phyloP scores from a whole-genome alignment of 1,140 invertebrate species.

The Drosophila obscura region DNA sequence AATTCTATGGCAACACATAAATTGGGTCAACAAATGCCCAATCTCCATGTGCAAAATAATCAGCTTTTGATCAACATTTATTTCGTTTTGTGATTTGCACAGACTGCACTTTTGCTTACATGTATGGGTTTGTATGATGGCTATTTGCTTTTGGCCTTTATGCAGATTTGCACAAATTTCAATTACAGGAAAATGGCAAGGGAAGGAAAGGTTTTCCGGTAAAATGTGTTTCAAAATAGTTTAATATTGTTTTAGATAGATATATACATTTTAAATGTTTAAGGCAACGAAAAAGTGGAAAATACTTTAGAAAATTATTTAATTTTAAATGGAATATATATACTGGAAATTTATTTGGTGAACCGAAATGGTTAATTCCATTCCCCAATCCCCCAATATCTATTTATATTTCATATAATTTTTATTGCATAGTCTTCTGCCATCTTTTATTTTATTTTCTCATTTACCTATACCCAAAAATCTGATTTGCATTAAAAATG shows the following conservation, averaged over 20 bases:
- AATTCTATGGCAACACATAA: constrained; percentile 1
- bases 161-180: constrained; percentile 56
- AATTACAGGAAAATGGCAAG: constrained; percentile 29
- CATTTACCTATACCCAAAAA: no score
- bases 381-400: no score
- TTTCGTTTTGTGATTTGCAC: constrained; percentile 37
- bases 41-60: constrained; percentile 57
- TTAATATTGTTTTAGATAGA: constrained; percentile 37
- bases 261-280: neutral
- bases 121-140: neutral
- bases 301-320: no score
- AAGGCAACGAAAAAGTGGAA: no score
- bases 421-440: no score
- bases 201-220: constrained; percentile 37
- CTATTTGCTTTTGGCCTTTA: constrained; percentile 35
- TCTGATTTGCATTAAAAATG: no score
- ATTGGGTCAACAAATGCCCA: constrained; percentile 39
- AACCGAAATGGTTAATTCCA: no score
- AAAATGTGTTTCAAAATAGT: constrained; percentile 62
- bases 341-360: no score
- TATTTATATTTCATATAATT: no score
- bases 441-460: no score
- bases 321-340: no score
- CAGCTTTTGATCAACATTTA: constrained; percentile 38
- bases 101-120: constrained; percentile 23